These are phyloP conservation scores for Heliconius hortense DNA, from an alignment of 2,888 invertebrate species.

Conservation along the genomic window DNA sequence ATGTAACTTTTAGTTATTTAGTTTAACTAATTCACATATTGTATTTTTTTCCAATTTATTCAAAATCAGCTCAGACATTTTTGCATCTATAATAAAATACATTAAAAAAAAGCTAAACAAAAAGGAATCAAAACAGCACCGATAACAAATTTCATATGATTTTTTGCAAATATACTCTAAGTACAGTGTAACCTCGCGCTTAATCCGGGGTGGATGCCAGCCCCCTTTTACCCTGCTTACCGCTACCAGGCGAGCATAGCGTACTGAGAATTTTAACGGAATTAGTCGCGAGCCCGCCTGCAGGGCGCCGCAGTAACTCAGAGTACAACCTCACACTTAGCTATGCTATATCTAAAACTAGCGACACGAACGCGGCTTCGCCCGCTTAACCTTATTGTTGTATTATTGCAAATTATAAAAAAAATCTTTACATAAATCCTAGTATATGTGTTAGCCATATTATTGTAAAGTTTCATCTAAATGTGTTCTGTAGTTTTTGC, in stretches of 20 bases:
- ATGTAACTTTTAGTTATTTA: too few species aligned
- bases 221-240: slow-evolving; percentile 74
- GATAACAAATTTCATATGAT: not conserved
- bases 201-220: slow-evolving; percentile 44
- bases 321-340: slow-evolving; percentile 44
- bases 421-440: not conserved
- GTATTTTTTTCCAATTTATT: too few species aligned
- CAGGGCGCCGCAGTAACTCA: slow-evolving; percentile 79
- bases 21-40: too few species aligned
- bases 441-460: not conserved
- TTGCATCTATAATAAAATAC: not conserved
- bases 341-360: slow-evolving; percentile 14
- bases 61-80: not conserved
- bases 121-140: not conserved
- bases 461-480: not conserved
- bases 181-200: slow-evolving; percentile 31
- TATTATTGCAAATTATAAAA: not conserved
- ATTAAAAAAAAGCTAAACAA: not conserved
- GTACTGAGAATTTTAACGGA: slow-evolving; percentile 79
- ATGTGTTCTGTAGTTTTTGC: not conserved
- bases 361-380: not conserved
- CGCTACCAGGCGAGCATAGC: slow-evolving; percentile 75
- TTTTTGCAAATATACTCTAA: not conserved
- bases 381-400: not conserved
- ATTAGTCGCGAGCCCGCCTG: slow-evolving; percentile 77